phyloP scores from a whole-genome alignment of 2,113 vertebrate genomes.

The Oncorhynchus keta region DNA sequence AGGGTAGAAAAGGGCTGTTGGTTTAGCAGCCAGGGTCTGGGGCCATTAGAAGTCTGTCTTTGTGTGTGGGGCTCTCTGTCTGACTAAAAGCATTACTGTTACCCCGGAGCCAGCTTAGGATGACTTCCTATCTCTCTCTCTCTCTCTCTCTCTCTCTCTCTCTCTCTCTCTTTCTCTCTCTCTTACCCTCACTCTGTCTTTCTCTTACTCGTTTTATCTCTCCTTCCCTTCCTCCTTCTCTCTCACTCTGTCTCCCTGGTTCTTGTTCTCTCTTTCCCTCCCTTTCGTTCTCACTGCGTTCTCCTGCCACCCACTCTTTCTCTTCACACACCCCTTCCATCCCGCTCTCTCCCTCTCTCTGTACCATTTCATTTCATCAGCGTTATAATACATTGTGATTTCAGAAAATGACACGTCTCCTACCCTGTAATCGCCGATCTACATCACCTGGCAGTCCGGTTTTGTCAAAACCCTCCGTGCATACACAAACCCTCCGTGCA shows the following conservation, averaged over 20 bases:
- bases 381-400: not conserved
- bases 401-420: not conserved
- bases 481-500: too few species aligned
- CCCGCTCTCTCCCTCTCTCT: not conserved
- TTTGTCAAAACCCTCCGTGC: not conserved
- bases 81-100: slow-evolving; percentile 12
- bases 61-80: not conserved
- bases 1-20: slow-evolving; percentile 1
- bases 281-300: not conserved
- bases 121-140: not conserved
- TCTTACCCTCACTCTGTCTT: not conserved
- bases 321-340: not conserved
- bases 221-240: not conserved
- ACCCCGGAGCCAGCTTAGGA: not conserved
- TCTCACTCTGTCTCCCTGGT: not conserved
- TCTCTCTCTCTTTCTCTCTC: not conserved
- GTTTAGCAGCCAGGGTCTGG: not conserved
- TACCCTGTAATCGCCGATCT: not conserved
- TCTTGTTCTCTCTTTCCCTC: not conserved
- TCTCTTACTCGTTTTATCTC: not conserved
- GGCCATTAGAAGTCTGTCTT: slow-evolving; percentile 9
- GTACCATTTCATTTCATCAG: not conserved
- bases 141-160: not conserved
- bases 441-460: not conserved
- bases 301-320: slow-evolving; percentile 10